Percentiles rank a stretch among this genome's conserved stretches.
Evolutionary conservation across 2,797 vertebrate genomes (phyloP).

Genomic region (Acanthis flammea): DNA sequence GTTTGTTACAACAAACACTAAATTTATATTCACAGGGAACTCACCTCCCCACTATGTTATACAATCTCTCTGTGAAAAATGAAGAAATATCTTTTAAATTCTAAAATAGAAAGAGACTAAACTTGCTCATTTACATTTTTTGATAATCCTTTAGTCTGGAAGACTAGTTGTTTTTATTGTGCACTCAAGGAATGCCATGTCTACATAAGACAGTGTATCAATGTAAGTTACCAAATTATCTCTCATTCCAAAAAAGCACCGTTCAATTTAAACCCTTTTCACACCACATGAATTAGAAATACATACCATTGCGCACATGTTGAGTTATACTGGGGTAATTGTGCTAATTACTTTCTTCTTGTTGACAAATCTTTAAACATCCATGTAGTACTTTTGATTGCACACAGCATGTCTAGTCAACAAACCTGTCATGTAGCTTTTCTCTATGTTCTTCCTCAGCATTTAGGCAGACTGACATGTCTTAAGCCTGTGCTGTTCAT

Average conservation of each 20-base stretch:
- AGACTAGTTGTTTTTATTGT: background rate
- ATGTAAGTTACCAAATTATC: background rate
- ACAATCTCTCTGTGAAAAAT: background rate
- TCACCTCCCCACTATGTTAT: background rate
- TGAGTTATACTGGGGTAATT: background rate
- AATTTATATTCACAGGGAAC: background rate
- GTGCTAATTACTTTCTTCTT: background rate
- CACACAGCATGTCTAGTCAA: accelerated
- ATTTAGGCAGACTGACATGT: background rate
- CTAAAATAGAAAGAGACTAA: background rate
- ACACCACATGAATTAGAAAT: background rate
- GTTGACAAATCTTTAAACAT: background rate
- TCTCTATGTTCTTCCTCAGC: background rate
- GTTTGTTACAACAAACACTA: background rate
- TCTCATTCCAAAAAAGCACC: background rate
- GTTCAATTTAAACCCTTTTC: background rate
- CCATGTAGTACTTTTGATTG: background rate
- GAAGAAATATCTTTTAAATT: background rate
- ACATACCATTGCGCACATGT: accelerated
- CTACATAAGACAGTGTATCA: background rate
- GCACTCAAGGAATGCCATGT: background rate
- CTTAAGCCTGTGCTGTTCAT: accelerated
- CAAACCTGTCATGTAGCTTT: background rate
- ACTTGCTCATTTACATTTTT: background rate
- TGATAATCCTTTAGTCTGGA: background rate